Evolutionary conservation across 1,140 invertebrate species (phyloP).

Genomic region (Eueides isabella): DNA sequence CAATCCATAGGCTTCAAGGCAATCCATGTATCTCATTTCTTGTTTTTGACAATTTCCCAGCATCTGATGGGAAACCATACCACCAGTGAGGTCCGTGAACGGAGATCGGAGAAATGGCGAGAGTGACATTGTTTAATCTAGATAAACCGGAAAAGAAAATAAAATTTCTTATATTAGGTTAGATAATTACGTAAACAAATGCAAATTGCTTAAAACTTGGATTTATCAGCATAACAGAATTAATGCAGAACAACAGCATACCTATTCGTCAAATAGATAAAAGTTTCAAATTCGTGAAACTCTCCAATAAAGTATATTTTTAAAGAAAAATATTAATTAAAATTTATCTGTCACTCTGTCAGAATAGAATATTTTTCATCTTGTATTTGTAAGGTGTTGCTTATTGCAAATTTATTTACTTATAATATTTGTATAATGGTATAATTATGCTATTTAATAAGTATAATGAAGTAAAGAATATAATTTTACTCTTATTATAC

Average conservation of each 20-base stretch:
- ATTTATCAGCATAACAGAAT: not conserved
- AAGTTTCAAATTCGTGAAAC: not conserved
- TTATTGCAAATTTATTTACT: not conserved
- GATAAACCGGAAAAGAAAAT: constrained; percentile 38
- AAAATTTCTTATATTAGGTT: constrained; percentile 50
- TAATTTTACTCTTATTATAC: no score
- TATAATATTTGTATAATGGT: not conserved
- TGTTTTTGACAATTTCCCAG: constrained; percentile 84
- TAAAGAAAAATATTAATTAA: not conserved
- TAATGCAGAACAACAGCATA: not conserved
- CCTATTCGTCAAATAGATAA: not conserved
- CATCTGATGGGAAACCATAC: constrained; percentile 84
- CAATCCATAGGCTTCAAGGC: constrained; percentile 88
- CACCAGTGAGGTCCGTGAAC: constrained; percentile 86
- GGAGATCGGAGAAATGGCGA: constrained; percentile 85
- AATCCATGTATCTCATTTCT: constrained; percentile 87
- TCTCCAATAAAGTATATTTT: not conserved
- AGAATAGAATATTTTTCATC: not conserved
- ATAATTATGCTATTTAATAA: no score
- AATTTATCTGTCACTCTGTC: not conserved
- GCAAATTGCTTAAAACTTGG: not conserved
- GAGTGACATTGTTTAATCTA: constrained; percentile 69
- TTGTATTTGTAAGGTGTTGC: not conserved
- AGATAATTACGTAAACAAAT: constrained; percentile 74
- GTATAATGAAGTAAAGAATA: no score